phyloP scores from a whole-genome alignment of 2,113 vertebrate species.

The Elachura formosa region DNA sequence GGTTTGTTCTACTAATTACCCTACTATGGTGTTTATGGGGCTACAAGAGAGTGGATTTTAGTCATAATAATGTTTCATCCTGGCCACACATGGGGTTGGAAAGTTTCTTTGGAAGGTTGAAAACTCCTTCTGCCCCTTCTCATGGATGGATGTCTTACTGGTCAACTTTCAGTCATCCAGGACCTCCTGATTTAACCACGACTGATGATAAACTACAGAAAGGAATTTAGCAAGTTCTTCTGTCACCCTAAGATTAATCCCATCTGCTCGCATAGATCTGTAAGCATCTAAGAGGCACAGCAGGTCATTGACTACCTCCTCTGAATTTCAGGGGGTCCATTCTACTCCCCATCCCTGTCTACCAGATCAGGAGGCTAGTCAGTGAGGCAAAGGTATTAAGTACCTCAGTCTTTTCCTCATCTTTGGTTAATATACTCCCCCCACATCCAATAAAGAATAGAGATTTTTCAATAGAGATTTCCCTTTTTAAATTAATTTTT shows the following conservation, averaged over 20 bases:
- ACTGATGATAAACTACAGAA: neutral
- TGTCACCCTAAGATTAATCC: neutral
- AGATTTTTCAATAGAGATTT: no score
- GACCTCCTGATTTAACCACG: neutral
- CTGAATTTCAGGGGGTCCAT: neutral
- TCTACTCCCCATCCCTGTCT: neutral
- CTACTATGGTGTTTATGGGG: neutral
- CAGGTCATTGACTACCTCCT: neutral
- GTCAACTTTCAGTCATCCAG: accelerated
- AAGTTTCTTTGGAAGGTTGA: neutral
- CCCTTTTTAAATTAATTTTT: neutral
- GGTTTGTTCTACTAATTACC: neutral
- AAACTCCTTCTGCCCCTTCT: neutral
- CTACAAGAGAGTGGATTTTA: neutral
- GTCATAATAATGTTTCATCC: neutral
- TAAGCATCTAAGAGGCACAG: neutral
- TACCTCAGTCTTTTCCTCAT: neutral
- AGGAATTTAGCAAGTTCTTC: accelerated
- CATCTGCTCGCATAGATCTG: neutral
- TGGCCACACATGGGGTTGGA: neutral
- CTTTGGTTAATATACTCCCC: neutral
- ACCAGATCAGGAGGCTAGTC: neutral
- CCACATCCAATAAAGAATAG: neutral
- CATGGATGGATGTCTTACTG: neutral
- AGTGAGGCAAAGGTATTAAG: neutral